phyloP scores from a whole-genome alignment of 1,140 invertebrate species.

The Helicoverpa armigera region DNA sequence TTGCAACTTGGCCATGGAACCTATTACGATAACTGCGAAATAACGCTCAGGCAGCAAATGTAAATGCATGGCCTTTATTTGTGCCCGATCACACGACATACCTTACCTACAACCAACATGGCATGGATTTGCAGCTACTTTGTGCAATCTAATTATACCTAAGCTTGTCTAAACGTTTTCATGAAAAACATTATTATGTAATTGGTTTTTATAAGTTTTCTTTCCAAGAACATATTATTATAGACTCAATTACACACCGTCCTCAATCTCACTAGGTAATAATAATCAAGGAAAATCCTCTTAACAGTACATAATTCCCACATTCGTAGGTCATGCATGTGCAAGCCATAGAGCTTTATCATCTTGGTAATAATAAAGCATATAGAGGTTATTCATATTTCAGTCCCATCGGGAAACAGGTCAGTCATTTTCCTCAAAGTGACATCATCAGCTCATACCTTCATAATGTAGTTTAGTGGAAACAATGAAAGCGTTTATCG shows the following conservation, averaged over 20 bases:
- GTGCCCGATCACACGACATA: slow-evolving; percentile 69
- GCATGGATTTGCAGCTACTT: not conserved
- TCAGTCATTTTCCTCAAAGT: slow-evolving; percentile 52
- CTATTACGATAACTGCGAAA: slow-evolving; percentile 83
- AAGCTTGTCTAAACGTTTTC: not conserved
- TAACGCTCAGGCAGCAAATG: slow-evolving; percentile 75
- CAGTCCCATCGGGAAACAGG: slow-evolving; percentile 38
- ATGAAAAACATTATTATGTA: not conserved
- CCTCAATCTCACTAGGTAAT: not conserved
- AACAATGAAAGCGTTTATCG: slow-evolving; percentile 51
- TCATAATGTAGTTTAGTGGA: slow-evolving; percentile 51
- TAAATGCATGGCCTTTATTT: slow-evolving; percentile 77
- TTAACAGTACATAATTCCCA: not conserved
- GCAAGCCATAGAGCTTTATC: slow-evolving; percentile 22
- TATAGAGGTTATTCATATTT: slow-evolving; percentile 44
- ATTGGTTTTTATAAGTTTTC: too few relatives aligned
- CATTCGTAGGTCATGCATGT: slow-evolving; percentile 19
- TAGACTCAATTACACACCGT: not conserved
- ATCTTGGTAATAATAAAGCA: not conserved
- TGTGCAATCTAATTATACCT: not conserved
- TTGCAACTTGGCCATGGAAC: slow-evolving; percentile 85
- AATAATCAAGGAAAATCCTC: slow-evolving; percentile 30
- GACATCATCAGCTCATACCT: slow-evolving; percentile 45
- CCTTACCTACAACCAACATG: slow-evolving; percentile 20
- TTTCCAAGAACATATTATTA: not conserved